Evolutionary conservation across 2,888 invertebrate species (phyloP).

Genomic region (Ornithoptera priamus): DNA sequence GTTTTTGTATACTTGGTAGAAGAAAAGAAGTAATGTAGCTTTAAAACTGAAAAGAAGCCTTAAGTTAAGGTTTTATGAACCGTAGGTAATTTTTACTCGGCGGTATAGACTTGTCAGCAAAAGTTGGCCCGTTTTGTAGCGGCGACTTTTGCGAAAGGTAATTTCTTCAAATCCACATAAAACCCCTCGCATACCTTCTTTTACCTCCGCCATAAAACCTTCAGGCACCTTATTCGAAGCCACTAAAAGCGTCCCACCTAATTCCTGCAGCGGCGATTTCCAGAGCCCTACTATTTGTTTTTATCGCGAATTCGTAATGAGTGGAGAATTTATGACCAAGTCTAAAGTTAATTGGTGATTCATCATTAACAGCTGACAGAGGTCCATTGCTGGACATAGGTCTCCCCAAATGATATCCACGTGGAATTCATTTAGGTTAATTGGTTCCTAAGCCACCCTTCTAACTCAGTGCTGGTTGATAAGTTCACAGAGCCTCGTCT

Average conservation of each 20-base stretch:
- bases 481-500: too few species aligned
- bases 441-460: too few species aligned
- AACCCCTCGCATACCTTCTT: constrained; percentile 29
- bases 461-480: too few species aligned
- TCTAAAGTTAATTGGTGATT: neutral
- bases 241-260: constrained; percentile 29
- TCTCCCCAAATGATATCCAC: too few species aligned
- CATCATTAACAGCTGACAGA: too few species aligned
- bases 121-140: constrained; percentile 31
- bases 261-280: constrained; percentile 27
- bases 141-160: constrained; percentile 29
- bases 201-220: constrained; percentile 32
- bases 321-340: neutral
- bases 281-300: constrained; percentile 23
- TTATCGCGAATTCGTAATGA: constrained; percentile 23
- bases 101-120: constrained; percentile 30
- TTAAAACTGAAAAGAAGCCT: constrained; percentile 26
- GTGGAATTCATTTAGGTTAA: too few species aligned
- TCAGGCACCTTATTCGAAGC: constrained; percentile 31
- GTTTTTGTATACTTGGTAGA: neutral
- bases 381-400: too few species aligned
- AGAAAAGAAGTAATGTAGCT: constrained; percentile 20
- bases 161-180: constrained; percentile 32
- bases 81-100: constrained; percentile 30
- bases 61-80: constrained; percentile 30